Conservation (phyloP, 2,888 invertebrate genomes). For the Sarcophaga subvicina region DNA sequence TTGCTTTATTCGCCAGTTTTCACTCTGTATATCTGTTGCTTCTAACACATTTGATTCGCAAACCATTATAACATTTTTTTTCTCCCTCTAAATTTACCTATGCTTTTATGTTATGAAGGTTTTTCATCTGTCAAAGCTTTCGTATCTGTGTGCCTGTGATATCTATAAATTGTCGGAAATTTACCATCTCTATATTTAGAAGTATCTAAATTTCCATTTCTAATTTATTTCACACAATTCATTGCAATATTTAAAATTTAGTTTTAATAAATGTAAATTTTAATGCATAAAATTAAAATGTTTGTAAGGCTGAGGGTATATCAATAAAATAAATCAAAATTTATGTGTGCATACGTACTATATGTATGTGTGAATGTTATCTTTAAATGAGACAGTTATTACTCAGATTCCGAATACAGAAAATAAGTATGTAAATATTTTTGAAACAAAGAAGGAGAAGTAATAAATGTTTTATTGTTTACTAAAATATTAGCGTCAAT, state of each 20-base stretch:
- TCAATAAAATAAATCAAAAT: background rate
- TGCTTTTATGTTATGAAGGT: too few relatives aligned
- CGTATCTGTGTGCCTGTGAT: too few relatives aligned
- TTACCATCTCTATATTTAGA: constrained; percentile 12
- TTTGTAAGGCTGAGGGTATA: background rate
- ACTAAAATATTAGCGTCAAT: background rate
- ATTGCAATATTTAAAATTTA: background rate
- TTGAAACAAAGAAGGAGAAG: background rate
- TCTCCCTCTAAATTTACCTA: too few relatives aligned
- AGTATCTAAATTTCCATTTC: constrained; percentile 15
- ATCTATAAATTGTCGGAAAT: constrained; percentile 4
- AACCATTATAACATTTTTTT: too few relatives aligned
- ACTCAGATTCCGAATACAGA: background rate
- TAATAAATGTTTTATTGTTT: background rate
- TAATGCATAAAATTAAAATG: background rate
- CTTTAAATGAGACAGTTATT: background rate
- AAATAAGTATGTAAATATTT: background rate
- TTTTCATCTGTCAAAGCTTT: too few relatives aligned
- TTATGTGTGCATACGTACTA: background rate
- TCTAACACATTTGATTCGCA: too few relatives aligned
- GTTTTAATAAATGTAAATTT: background rate
- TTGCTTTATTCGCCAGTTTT: too few relatives aligned
- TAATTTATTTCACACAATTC: background rate
- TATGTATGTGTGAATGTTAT: background rate
- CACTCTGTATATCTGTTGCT: too few relatives aligned